These are phyloP conservation scores for Orthosia gracilis DNA, from an alignment of 2,888 invertebrate species.

Conservation along the genomic window DNA sequence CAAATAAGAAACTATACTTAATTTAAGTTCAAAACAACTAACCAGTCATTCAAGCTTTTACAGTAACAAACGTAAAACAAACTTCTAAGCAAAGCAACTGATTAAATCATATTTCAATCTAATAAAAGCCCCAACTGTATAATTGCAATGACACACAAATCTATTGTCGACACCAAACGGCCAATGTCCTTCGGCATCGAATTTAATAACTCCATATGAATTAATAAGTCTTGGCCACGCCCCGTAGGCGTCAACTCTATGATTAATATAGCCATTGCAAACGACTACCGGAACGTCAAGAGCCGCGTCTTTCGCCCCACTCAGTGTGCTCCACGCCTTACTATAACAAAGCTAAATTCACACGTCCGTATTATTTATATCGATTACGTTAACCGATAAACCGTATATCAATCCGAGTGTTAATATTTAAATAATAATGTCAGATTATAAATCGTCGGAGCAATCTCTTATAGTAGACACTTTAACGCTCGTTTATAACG, in stretches of 20 bases:
- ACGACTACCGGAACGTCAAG: slow-evolving; percentile 84
- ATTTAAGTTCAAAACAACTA: not conserved
- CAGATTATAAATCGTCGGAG: slow-evolving; percentile 78
- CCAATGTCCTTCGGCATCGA: slow-evolving; percentile 80
- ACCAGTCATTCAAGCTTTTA: slow-evolving; percentile 11
- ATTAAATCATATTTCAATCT: slow-evolving; percentile 34
- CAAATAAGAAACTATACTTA: not conserved
- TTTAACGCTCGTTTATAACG: slow-evolving; percentile 73
- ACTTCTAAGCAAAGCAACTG: slow-evolving; percentile 18
- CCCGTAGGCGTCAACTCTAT: slow-evolving; percentile 88
- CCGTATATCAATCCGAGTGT: slow-evolving; percentile 78
- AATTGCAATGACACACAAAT: slow-evolving; percentile 60
- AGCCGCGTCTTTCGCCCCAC: slow-evolving; percentile 77
- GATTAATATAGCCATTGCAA: slow-evolving; percentile 86
- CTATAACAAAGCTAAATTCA: slow-evolving; percentile 76
- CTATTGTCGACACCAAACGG: slow-evolving; percentile 64
- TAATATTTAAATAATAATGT: slow-evolving; percentile 83
- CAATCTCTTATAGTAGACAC: slow-evolving; percentile 68
- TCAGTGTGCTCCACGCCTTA: slow-evolving; percentile 78
- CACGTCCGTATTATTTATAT: slow-evolving; percentile 81
- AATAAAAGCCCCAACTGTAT: slow-evolving; percentile 48
- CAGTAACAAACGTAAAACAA: slow-evolving; percentile 8
- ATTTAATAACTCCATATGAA: slow-evolving; percentile 87
- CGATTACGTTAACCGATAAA: slow-evolving; percentile 76
- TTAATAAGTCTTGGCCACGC: slow-evolving; percentile 88